A percentile compares a stretch with the other conserved stretches of the same genome.
phyloP scores from a whole-genome alignment of 2,888 invertebrate genomes.

The Synanthedon formicaeformis region DNA sequence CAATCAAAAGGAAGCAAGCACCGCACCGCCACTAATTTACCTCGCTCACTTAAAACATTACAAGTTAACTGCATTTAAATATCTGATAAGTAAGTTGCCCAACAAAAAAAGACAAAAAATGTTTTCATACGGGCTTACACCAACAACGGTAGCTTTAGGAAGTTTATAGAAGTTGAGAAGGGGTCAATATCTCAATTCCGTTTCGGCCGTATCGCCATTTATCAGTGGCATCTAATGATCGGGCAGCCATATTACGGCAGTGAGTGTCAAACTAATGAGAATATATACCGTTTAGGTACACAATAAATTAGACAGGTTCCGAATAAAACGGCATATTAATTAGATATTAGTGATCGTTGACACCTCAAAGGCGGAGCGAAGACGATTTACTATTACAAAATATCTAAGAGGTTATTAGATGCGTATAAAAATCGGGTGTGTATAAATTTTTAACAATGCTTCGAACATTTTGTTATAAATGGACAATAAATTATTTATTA shows the following conservation, averaged over 20 bases:
- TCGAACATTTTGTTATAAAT: not conserved
- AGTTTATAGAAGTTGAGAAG: slow-evolving; percentile 23
- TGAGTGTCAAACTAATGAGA: slow-evolving; percentile 65
- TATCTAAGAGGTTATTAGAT: slow-evolving; percentile 27
- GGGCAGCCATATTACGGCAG: slow-evolving; percentile 52
- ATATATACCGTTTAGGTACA: slow-evolving; percentile 52
- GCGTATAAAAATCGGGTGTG: slow-evolving; percentile 42
- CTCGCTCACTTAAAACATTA: slow-evolving; percentile 27
- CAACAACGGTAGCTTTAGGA: slow-evolving; percentile 30
- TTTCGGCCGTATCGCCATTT: slow-evolving; percentile 43
- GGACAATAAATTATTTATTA: no score
- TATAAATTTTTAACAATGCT: slow-evolving; percentile 36
- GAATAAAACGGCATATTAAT: slow-evolving; percentile 64
- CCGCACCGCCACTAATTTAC: slow-evolving; percentile 23
- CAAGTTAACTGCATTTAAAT: slow-evolving; percentile 38
- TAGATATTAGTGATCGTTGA: slow-evolving; percentile 59
- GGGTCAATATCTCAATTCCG: slow-evolving; percentile 49
- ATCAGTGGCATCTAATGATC: slow-evolving; percentile 58
- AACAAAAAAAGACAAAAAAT: slow-evolving; percentile 9
- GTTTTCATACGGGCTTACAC: slow-evolving; percentile 15
- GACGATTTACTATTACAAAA: slow-evolving; percentile 33
- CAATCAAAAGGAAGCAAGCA: slow-evolving; percentile 32
- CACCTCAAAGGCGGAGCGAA: slow-evolving; percentile 35
- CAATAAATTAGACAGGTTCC: slow-evolving; percentile 57
- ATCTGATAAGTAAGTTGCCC: slow-evolving; percentile 27